These are phyloP conservation scores for Drosophila bocki DNA, from an alignment of 1,140 invertebrate genomes.

Conservation along the genomic window DNA sequence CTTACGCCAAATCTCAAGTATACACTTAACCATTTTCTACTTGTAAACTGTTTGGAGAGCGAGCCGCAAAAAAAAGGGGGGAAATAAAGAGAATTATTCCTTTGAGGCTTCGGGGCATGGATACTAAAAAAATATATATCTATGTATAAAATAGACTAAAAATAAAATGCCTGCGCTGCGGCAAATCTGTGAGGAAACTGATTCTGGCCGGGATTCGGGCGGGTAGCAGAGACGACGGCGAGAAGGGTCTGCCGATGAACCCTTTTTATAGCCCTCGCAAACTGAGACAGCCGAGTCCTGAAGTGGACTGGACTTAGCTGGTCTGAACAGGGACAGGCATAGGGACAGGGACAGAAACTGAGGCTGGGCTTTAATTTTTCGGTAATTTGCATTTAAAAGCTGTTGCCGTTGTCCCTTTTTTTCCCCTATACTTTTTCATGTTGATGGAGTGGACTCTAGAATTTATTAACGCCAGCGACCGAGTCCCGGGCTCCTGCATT, in stretches of 20 bases:
- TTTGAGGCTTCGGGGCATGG: constrained; percentile 59
- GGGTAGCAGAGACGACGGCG: neutral
- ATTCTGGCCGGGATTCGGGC: constrained; percentile 4
- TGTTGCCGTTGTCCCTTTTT: constrained; percentile 48
- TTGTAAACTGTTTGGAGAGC: constrained; percentile 76
- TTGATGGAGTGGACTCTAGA: constrained; percentile 74
- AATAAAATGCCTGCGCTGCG: constrained; percentile 71
- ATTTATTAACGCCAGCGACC: constrained; percentile 68
- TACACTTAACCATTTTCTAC: constrained; percentile 82
- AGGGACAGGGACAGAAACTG: neutral
- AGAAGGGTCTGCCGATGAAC: constrained; percentile 41
- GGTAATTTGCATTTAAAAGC: constrained; percentile 81
- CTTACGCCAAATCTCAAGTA: constrained; percentile 78
- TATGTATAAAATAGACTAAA: constrained; percentile 39
- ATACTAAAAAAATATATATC: constrained; percentile 47
- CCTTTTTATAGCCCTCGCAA: constrained; percentile 55
- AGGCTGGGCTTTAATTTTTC: constrained; percentile 68
- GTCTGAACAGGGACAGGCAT: neutral
- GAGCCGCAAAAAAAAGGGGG: constrained; percentile 50
- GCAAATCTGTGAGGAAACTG: constrained; percentile 68
- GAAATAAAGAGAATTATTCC: constrained; percentile 68
- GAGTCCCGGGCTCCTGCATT: constrained; percentile 50
- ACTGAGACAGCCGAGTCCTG: constrained; percentile 42
- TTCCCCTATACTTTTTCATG: constrained; percentile 20
- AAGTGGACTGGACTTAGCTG: constrained; percentile 31